A percentile compares a stretch with the other conserved stretches of the same genome.
phyloP scores from a whole-genome alignment of 2,797 vertebrate genomes.

The Pygocentrus nattereri region DNA sequence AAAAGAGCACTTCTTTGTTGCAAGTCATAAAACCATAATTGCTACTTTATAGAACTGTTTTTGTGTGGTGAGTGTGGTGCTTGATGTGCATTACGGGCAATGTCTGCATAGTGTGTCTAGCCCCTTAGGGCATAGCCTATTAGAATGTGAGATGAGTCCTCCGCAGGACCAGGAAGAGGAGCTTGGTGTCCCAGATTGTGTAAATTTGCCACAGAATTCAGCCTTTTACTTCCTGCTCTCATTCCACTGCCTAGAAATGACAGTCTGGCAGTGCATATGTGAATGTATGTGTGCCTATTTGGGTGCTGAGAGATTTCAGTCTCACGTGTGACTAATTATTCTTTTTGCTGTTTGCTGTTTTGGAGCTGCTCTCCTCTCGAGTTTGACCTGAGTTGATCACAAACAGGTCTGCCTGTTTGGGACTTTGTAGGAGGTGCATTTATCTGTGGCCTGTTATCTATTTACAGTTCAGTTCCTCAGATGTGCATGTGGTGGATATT shows the following conservation, averaged over 20 bases:
- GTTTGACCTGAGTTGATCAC: neutral
- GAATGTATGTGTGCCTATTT: neutral
- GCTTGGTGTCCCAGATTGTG: slow-evolving; percentile 5
- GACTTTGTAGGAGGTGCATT: neutral
- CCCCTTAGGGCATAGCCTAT: neutral
- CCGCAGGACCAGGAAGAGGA: neutral
- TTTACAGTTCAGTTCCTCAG: neutral
- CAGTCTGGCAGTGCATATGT: neutral
- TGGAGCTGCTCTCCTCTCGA: neutral
- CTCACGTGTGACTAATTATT: neutral
- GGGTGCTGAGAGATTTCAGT: neutral
- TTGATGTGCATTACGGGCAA: neutral
- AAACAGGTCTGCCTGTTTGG: neutral
- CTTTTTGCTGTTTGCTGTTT: neutral
- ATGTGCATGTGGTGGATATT: neutral
- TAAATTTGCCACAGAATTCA: neutral
- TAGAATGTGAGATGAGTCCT: neutral
- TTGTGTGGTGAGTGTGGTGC: neutral
- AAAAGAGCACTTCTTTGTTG: too few relatives aligned
- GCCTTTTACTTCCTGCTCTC: neutral
- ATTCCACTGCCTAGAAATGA: neutral
- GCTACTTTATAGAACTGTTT: too few relatives aligned
- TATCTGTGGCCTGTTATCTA: neutral
- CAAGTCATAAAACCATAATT: too few relatives aligned
- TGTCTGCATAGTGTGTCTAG: neutral